Evolutionary conservation across 2,113 vertebrate species (phyloP), one percentile per base, ranked within the genome.

Genomic region (Poeciliopsis turrubarensis): DNA sequence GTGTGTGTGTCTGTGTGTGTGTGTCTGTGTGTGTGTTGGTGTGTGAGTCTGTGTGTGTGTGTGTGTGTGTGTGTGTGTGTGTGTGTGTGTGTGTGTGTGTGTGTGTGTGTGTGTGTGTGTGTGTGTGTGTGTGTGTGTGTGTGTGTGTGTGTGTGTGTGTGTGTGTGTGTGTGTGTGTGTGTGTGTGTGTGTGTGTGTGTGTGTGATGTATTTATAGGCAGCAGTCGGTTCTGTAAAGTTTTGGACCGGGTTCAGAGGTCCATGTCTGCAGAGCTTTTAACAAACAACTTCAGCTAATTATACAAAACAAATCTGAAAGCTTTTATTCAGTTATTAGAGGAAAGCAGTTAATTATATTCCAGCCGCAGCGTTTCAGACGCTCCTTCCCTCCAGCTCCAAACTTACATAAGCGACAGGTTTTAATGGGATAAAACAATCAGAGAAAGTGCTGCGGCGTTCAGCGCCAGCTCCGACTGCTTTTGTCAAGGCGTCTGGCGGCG

Each of bases 181-280:
- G 51, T 54, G 51, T 19, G 51, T 47, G 44, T 47, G 44, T 47
- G 22, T 47, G 44, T 44, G 41, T 44, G 47, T 25, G 51, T 54
- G 51, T 54, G 19, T 9, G 51, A 19, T 47, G 32, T 76, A 34
- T 77, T 76, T 57, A 68, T 72, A 81, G 51, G 27, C 13, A 12
- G 0, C 51, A 70, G 66, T 34, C 41, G 67, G 34, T 19, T 70
- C 44, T 37, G 32, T 67, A 72, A 31, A 70, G 73, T 65, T 70
- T 22, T 60, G 54, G 65, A 66, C 72, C 34, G 30, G 60, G 60
- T 63, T 76, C 67, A 64, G 41, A 68, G 60, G 63, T 76, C 41
- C 39, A 54, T 65, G 64, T 68, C 66, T 5, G 30, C 47, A 10
- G 11, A 37, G 0, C 65, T 69, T 75, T 65, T 47, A 30, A 64